A percentile compares a stretch with the other conserved stretches of the same genome.
Conservation (phyloP, 2,888 invertebrate genomes). For the Dione juno region DNA sequence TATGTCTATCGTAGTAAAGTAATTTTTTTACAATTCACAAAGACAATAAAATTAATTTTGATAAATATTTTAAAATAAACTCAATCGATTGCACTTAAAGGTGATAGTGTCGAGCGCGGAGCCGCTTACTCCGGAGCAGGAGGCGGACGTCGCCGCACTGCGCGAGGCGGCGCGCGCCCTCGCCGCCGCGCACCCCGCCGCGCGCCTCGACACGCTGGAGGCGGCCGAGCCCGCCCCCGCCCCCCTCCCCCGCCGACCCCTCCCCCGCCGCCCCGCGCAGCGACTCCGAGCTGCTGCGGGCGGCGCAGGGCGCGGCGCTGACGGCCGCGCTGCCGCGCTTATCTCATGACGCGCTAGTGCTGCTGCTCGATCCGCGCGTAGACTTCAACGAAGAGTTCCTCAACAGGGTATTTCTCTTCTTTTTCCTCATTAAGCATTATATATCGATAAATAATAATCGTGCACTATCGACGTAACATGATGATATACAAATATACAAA, state of each 20-base stretch:
- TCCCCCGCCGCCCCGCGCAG: constrained; percentile 23
- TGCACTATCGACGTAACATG: too few relatives aligned
- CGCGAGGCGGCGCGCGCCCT: constrained; percentile 45
- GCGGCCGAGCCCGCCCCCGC: constrained; percentile 21
- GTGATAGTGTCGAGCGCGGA: constrained; percentile 40
- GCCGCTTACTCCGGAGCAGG: constrained; percentile 34
- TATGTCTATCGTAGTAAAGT: too few relatives aligned
- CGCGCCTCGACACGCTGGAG: constrained; percentile 46
- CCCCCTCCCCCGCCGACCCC: constrained; percentile 25
- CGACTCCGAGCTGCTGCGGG: constrained; percentile 85
- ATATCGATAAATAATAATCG: too few relatives aligned
- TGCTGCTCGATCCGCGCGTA: constrained; percentile 86
- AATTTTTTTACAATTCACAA: too few relatives aligned
- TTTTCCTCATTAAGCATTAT: background rate
- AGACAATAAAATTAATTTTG: too few relatives aligned
- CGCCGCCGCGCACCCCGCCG: constrained; percentile 43
- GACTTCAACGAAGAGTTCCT: constrained; percentile 92
- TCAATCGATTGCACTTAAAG: too few relatives aligned
- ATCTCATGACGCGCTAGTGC: constrained; percentile 87
- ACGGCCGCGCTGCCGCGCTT: constrained; percentile 88
- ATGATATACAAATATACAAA: too few relatives aligned
- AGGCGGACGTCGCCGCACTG: constrained; percentile 38
- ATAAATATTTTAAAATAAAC: too few relatives aligned
- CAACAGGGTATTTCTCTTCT: constrained; percentile 87
- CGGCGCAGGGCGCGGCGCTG: constrained; percentile 86